Evolutionary conservation across 2,797 vertebrate genomes (phyloP).

Genomic region (Phalanger gymnotis): DNA sequence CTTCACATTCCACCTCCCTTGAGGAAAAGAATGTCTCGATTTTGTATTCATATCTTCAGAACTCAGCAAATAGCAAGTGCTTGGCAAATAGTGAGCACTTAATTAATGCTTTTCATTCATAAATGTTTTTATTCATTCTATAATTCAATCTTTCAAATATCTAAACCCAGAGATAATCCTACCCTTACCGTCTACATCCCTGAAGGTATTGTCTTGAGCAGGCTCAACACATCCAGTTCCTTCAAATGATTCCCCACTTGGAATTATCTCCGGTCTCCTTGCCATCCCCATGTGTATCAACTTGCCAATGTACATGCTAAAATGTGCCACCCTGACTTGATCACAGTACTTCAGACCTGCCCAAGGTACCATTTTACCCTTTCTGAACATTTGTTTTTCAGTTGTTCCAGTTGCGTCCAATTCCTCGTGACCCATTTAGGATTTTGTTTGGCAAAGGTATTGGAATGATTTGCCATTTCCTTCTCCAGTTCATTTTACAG

Average conservation of each 20-base stretch:
- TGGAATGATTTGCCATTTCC: too few species aligned
- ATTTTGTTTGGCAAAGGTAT: too few species aligned
- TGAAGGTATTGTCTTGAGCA: background rate
- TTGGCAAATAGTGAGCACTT: background rate
- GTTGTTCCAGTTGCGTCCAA: too few species aligned
- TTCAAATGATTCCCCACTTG: background rate
- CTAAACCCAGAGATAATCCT: background rate
- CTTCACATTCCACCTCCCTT: background rate
- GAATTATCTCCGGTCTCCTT: background rate
- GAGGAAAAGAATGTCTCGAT: background rate
- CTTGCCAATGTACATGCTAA: background rate
- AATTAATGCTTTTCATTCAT: background rate
- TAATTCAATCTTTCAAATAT: background rate
- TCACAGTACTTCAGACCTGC: background rate
- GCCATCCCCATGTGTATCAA: background rate
- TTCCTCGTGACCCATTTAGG: too few species aligned
- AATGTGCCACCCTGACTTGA: background rate
- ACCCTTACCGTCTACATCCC: background rate
- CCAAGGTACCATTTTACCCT: background rate
- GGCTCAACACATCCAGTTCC: background rate
- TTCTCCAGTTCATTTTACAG: too few species aligned
- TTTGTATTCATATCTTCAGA: background rate
- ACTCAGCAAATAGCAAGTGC: background rate
- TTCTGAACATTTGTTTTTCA: background rate
- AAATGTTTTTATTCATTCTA: background rate